A percentile compares a stretch with the other conserved stretches of the same genome.
Conservation (phyloP, 2,888 invertebrate genomes). For the Lapara coniferarum region DNA sequence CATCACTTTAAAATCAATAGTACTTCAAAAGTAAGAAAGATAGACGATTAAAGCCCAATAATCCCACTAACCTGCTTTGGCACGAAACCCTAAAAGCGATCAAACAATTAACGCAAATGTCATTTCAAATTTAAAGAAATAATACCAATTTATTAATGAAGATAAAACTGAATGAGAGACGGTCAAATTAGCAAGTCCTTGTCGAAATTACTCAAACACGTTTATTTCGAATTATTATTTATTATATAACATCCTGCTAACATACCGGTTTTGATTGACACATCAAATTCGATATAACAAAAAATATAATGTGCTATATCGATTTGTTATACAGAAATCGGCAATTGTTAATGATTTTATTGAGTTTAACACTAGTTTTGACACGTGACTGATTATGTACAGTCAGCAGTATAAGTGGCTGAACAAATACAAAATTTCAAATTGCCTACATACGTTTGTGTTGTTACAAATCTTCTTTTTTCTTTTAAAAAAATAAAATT, state of each 20-base stretch:
- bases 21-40: too few species aligned
- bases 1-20: too few species aligned
- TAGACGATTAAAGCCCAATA: too few species aligned
- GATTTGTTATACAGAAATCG: constrained; percentile 8
- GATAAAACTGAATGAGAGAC: constrained; percentile 4
- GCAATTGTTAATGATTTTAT: neutral
- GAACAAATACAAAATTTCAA: too few species aligned
- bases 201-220: constrained; percentile 11
- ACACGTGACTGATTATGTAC: constrained; percentile 5
- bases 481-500: too few species aligned
- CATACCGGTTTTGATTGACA: neutral
- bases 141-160: neutral
- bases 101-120: neutral
- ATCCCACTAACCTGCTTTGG: too few species aligned
- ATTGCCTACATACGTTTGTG: too few species aligned
- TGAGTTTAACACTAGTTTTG: neutral
- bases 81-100: neutral
- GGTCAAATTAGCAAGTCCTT: neutral
- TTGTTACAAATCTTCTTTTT: too few species aligned
- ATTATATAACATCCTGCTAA: constrained; percentile 16
- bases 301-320: neutral
- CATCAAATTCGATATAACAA: neutral
- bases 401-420: too few species aligned
- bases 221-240: constrained; percentile 24
- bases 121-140: neutral